Evolutionary conservation across 2,888 invertebrate genomes (phyloP), one percentile per base, ranked within the genome.

Genomic region (Scaptomyza tumidula): DNA sequence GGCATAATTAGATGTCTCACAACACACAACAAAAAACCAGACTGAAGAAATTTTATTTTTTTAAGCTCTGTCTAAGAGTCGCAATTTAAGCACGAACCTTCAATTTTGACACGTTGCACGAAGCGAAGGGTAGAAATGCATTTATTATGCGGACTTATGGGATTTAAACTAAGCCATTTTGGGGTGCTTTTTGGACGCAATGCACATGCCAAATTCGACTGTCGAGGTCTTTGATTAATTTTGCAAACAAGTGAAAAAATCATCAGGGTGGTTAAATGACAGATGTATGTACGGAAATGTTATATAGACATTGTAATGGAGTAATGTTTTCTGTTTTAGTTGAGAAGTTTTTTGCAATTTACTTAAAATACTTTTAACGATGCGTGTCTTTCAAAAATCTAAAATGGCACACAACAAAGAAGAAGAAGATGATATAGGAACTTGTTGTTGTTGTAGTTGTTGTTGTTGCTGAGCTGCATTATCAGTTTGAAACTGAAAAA

Each of bases 401-500:
- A 14, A 56, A 61, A 35, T 58, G 57, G 63, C 56, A 53, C 24
- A 41, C 14, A 41, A 39, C 0, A 14, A 29, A 29, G 7, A 29
- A 29, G 2, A 35, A 19, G 24, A 37, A 55, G 35, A 35, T 9
- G n/a, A 29, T 45, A 16, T 16, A 29, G 5, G 29, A 46, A 31
- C 5, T 44, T 29, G 31, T 46, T 48, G 35, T 52, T 48, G 11
- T 31, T 29, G 3, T 39, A 6, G 19, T 19, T 19, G 46, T 16
- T 13, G 19, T 19, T 19, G 46, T 16, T 13, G 33, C 63, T 58
- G 59, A 71, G 67, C n/a, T 71, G 59, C 73, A 73, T 60, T 54
- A 59, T 41, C 54, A 58, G 52, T 48, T 33, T 43, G 35, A 35
- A 41, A 35, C 54, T 49, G 53, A 7, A 57, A 56, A 62, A 78